A percentile compares a stretch with the other conserved stretches of the same genome.
These are phyloP conservation scores for Trichopoda pennipes DNA, from an alignment of 2,888 invertebrate species.

Conservation along the genomic window DNA sequence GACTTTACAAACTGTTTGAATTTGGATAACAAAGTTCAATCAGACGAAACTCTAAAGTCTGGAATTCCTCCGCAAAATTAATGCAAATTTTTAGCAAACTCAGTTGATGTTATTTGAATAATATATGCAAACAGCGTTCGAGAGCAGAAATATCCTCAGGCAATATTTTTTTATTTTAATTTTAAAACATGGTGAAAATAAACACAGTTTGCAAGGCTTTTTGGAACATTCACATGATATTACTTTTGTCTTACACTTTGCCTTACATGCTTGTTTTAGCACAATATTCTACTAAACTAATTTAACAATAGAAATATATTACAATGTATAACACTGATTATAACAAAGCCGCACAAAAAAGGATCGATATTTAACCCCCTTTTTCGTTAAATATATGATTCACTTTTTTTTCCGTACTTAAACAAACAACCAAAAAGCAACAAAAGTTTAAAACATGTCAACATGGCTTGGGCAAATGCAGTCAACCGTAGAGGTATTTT, in stretches of 20 bases:
- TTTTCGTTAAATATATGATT: slow-evolving; percentile 22
- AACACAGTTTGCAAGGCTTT: too few relatives aligned
- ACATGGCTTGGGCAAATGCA: slow-evolving; percentile 8
- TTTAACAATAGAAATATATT: slow-evolving; percentile 33
- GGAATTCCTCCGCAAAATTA: too few relatives aligned
- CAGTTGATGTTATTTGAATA: too few relatives aligned
- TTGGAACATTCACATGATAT: too few relatives aligned
- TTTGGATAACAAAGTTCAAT: too few relatives aligned
- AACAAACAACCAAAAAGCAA: slow-evolving; percentile 2
- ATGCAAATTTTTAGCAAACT: too few relatives aligned
- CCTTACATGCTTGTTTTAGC: slow-evolving; percentile 1
- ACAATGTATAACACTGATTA: slow-evolving; percentile 11
- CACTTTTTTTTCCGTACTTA: neutral
- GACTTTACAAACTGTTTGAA: too few relatives aligned
- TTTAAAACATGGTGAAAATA: too few relatives aligned
- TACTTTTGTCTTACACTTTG: neutral
- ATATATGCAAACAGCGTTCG: too few relatives aligned
- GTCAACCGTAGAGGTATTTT: neutral
- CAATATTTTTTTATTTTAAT: too few relatives aligned
- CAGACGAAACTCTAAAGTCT: too few relatives aligned
- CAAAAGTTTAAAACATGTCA: slow-evolving; percentile 26
- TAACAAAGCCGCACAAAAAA: slow-evolving; percentile 33
- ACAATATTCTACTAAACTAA: slow-evolving; percentile 32
- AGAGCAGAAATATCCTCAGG: too few relatives aligned
- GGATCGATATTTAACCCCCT: slow-evolving; percentile 51